Evolutionary conservation across 2,113 vertebrate species (phyloP), one percentile per base, ranked within the genome.

Genomic region (Aleadryas rufinucha): DNA sequence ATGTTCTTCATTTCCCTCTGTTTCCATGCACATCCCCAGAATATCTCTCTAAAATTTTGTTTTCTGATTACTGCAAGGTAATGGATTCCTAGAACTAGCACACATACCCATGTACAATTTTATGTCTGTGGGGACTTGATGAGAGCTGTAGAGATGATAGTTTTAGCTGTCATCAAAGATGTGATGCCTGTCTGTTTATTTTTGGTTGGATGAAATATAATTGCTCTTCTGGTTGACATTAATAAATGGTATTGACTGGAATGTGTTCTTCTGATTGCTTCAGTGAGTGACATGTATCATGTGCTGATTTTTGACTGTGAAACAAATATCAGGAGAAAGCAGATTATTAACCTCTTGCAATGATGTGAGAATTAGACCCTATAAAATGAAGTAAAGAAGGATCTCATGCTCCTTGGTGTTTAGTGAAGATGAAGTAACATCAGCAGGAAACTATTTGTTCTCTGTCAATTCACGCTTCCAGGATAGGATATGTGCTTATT

Each of bases 201-300:
- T 97, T 92, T 92, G 90, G 86, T 97, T 84, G 93, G 89, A 63
- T 96, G 81, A 94, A 93, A 87, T 96, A 74, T 95, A 97, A 97
- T 98, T 98, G 96, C 97, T 98, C 93, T 82, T 87, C 12, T 5
- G 60, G 96, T 88, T 97, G 98, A 97, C 97, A 93, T 83, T 98
- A 98, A 98, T 97, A 97, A 97, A 97, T 96, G 96, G 80, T 87
- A 86, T 93, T 97, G 95, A 96, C 94, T 97, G 91, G 92, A 95
- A 78, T 68, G 54, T n/a, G 70, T 91, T 97, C 68, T 83, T 96
- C 64, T 96, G 98, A 91, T 97, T 93, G 92, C 96, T 90, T 80
- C 92, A 53, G 42, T 82, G 86, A 76, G n/a, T 88, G 94, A 82
- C 24, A 28, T 27, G 66, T 68, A 57, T 84, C 92, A 61, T 78